Conservation (phyloP, 2,797 vertebrate species). For the Oceanodroma leucorhoa region DNA sequence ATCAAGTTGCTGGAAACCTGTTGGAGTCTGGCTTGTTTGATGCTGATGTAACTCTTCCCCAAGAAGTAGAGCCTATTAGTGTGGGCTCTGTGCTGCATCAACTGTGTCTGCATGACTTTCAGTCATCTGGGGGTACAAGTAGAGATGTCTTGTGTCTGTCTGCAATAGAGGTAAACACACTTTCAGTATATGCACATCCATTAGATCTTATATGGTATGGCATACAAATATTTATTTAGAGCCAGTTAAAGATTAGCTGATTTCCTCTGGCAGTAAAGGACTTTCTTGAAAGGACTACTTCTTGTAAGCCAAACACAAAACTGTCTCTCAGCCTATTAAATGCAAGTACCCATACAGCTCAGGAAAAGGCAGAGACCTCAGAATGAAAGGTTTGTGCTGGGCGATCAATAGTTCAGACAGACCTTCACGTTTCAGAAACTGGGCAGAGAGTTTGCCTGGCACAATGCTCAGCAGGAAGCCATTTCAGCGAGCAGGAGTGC, state of each 20-base stretch:
- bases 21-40: neutral
- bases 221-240: neutral
- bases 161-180: neutral
- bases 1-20: neutral
- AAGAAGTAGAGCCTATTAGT: neutral
- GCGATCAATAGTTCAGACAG: rapidly evolving
- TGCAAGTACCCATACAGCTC: neutral
- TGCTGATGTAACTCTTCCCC: neutral
- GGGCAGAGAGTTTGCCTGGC: neutral
- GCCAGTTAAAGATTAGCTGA: neutral
- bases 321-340: neutral
- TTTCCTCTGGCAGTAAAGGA: neutral
- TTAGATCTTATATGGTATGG: rapidly evolving
- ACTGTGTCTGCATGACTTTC: neutral
- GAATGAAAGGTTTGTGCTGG: neutral
- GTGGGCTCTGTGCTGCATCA: neutral
- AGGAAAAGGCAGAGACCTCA: neutral
- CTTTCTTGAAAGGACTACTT: neutral
- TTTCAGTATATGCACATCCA: neutral
- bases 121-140: neutral
- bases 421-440: neutral
- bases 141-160: neutral
- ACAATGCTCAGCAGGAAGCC: rapidly evolving
- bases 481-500: neutral
- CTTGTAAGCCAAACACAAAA: neutral